Percentiles rank a stretch among this genome's conserved stretches.
Conservation (phyloP, 2,888 invertebrate genomes). For the Muscina levida region DNA sequence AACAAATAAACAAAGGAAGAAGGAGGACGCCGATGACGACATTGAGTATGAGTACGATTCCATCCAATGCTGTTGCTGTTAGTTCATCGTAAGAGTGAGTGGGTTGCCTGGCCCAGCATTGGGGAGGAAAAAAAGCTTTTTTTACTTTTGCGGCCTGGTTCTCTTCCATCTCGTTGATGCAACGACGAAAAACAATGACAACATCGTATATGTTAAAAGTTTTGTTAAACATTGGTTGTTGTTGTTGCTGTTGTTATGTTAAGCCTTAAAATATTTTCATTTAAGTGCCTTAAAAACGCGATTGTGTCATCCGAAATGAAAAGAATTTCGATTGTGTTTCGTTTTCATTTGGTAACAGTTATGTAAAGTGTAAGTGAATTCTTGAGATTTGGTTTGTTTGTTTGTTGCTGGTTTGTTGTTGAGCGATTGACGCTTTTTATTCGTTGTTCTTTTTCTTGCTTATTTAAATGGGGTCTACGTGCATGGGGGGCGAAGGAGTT, state of each 20-base stretch:
- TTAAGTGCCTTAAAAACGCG: background rate
- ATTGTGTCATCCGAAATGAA: slow-evolving; percentile 28
- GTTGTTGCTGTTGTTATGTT: slow-evolving; percentile 9
- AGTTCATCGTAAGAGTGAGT: slow-evolving; percentile 11
- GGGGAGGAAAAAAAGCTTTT: background rate
- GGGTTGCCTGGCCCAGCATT: slow-evolving; percentile 7
- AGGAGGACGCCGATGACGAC: background rate
- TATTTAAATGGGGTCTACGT: background rate
- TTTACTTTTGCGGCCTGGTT: background rate
- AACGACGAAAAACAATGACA: background rate
- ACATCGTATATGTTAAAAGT: background rate
- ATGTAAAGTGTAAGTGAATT: slow-evolving; percentile 42
- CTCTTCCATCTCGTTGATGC: background rate
- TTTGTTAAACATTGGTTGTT: slow-evolving; percentile 5
- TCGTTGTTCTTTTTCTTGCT: background rate
- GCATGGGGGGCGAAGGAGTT: background rate
- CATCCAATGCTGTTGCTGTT: background rate
- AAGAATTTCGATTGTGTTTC: slow-evolving; percentile 32
- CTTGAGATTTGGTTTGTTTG: background rate
- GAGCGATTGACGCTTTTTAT: background rate
- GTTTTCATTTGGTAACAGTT: slow-evolving; percentile 39
- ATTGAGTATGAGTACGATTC: background rate
- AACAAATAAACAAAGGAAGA: slow-evolving; percentile 23
- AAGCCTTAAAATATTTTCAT: background rate
- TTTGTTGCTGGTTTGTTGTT: too few species aligned